These are phyloP conservation scores for Esperia sulphurella DNA, from an alignment of 2,888 invertebrate genomes.

Conservation along the genomic window DNA sequence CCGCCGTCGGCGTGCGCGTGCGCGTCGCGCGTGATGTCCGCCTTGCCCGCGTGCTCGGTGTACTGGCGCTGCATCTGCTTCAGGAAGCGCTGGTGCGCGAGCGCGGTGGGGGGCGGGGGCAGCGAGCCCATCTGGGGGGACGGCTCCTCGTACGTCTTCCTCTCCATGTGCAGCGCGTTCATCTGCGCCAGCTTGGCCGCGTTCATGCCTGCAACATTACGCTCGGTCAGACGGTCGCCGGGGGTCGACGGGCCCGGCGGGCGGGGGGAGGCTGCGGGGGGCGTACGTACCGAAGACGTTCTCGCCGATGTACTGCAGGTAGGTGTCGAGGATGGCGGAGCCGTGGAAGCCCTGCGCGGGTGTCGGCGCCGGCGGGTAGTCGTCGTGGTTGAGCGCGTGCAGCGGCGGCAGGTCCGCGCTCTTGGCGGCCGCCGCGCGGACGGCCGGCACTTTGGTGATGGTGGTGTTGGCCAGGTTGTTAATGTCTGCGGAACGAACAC, in stretches of 20 bases:
- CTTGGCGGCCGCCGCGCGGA: slow-evolving; percentile 83
- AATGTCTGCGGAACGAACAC: slow-evolving; percentile 44
- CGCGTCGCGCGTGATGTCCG: slow-evolving; percentile 75
- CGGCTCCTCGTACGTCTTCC: slow-evolving; percentile 78
- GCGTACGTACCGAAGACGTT: slow-evolving; percentile 84
- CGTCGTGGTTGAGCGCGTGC: slow-evolving; percentile 82
- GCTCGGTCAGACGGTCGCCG: no score
- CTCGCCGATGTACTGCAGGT: slow-evolving; percentile 92
- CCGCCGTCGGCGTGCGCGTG: slow-evolving; percentile 78
- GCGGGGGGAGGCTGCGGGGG: neutral
- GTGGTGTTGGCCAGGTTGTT: slow-evolving; percentile 81
- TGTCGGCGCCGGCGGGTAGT: slow-evolving; percentile 64
- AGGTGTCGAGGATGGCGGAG: slow-evolving; percentile 91
- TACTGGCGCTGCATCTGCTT: slow-evolving; percentile 82
- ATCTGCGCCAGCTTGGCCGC: slow-evolving; percentile 89
- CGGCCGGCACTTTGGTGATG: slow-evolving; percentile 82
- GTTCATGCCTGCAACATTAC: slow-evolving; percentile 85
- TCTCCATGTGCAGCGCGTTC: slow-evolving; percentile 78
- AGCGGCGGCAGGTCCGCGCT: slow-evolving; percentile 78
- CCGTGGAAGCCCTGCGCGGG: slow-evolving; percentile 83
- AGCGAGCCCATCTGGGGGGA: slow-evolving; percentile 75
- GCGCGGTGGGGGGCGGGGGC: slow-evolving; percentile 74
- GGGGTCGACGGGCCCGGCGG: no score
- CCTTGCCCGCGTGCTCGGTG: slow-evolving; percentile 66
- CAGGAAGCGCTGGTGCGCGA: slow-evolving; percentile 80